Base-by-base conservation (phyloP, 1,140 invertebrate species). In the Drosophila carrolli region DNA sequence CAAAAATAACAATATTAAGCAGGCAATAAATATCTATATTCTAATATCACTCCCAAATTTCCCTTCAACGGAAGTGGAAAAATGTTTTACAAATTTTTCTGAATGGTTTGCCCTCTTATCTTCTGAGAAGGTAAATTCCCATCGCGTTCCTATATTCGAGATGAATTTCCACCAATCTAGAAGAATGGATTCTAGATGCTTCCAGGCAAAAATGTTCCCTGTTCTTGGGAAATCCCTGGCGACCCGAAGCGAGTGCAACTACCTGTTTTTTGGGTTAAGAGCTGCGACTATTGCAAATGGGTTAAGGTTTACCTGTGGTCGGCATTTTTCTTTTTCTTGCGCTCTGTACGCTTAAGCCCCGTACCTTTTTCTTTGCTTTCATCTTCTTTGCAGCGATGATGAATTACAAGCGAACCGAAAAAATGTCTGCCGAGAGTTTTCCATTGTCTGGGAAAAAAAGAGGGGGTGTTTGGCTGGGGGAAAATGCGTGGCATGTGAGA, bases 401-500 rank as follows among this genome's bases (percentile, higher is more conserved):
- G 78, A 81, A 81, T 81, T 81, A 81, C 78, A 72, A 60, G 78
- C 57, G 57, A 78, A 51, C 66, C 66, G 54, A 81, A 72, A 81
- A 72, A 72, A 68, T 56, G 60, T 73, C 43, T 62, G 65, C 75
- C 56, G 38, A 72, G 73, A 71, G 46, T 73, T 55, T 74, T 78
- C 71, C 78, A 81, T 81, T 81, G 78, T 75, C 61, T 70, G 55
- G 43, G 41, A 19, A 55, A 56, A 40, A 4, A 23, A 40, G 44
- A 47, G 38, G 23, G 40, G 37, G 19, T 9, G 32, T 51, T 19
- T 19, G 35, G 53, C 32, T 59, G 59, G 16, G 55, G 70, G 63
- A 63, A 85, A 78, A 82, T 85, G 82, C 78, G 82, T 82, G 75
- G 78, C 82, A 85, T 85, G 82, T 86, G 83, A 78, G 82, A 88